Base-by-base conservation (phyloP, 2,113 vertebrate genomes). In the Centrocercus urophasianus region DNA sequence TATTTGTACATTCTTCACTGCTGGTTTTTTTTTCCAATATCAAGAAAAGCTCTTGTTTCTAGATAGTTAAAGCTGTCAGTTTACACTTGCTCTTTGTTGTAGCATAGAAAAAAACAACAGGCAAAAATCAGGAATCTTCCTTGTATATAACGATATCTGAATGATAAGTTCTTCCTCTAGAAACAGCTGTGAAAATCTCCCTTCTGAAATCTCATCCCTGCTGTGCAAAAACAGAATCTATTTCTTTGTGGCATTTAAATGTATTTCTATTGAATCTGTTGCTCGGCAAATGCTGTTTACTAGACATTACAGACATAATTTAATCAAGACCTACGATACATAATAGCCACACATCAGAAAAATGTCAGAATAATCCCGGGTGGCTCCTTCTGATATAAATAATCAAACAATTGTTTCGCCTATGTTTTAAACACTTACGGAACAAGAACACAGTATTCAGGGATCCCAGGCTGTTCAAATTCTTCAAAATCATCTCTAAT, bases 401-500 rank as follows among this genome's bases (percentile, higher is more conserved):
- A 95, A 91, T 93, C 74, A 87, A 96, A 59, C 88, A 84, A 79
- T 88, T 90, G 48, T 57, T 95, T 94, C 92, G 76, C 84, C 90
- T 87, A 20, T 76, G 85, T 93, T 73, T 95, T 76, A 96, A 81
- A 94, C 81, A 72, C 91, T 61, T 78, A 57, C 72, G 59, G 91
- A 95, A 91, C 40, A 87, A 90, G 86, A 97, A 94, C 65, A 83
- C 38, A 34, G 88, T 91, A 94, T 97, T 93, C 93, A 80, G 74
- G 73, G 74, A 96, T 97, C 89, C 96, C 75, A 90, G 71, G 88
- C 93, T 93, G 92, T 86, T 94, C 91, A 95, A 54, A 80, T 92
- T 96, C 95, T 96, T 86, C 91, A 95, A 95, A 97, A 95, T 93
- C 83, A 95, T 95, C 88, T 95, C 89, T 97, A 92, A 95, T 95